phyloP scores from a whole-genome alignment of 30 jellyfish, hydroid and myxozoan species.

The Cassiopea andromeda region DNA sequence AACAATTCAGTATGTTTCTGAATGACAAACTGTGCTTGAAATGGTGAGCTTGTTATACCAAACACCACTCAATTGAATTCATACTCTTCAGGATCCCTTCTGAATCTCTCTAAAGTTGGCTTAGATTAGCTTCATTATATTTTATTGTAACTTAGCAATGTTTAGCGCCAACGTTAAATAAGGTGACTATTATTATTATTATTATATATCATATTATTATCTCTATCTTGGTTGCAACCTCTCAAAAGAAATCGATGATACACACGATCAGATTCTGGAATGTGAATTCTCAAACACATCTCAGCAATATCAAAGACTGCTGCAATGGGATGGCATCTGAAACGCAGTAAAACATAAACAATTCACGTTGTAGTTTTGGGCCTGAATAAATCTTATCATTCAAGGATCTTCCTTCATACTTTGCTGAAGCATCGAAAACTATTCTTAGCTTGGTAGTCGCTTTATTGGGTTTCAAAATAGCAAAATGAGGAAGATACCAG shows the following conservation, averaged over 20 bases:
- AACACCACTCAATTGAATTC: conserved; percentile 70
- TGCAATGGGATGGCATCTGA: conserved; percentile 67
- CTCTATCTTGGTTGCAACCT: conserved; percentile 6
- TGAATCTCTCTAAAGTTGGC: too few species aligned
- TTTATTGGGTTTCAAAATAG: conserved; percentile 21
- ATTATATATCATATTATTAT: too few species aligned
- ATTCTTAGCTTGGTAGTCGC: conserved; percentile 31
- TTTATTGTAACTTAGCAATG: too few species aligned
- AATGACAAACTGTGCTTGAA: conserved; percentile 51
- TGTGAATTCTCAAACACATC: conserved; percentile 53
- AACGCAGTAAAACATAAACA: conserved; percentile 19
- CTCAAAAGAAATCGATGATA: conserved; percentile 75
- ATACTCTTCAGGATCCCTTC: conserved; percentile 48
- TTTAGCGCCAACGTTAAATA: too few species aligned
- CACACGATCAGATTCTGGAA: conserved; percentile 25
- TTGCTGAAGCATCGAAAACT: conserved; percentile 17
- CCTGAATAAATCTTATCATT: conserved; percentile 52
- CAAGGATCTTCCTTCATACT: conserved; percentile 43
- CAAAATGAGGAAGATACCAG: conserved; percentile 60
- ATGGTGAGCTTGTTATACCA: conserved; percentile 54
- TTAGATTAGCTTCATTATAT: too few species aligned
- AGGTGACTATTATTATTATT: too few species aligned
- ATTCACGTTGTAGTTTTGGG: conserved; percentile 47
- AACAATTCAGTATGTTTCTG: conserved; percentile 52
- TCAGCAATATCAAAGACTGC: conserved; percentile 69